Evolutionary conservation across 2,888 invertebrate genomes (phyloP), one percentile per base, ranked within the genome.

Genomic region (Macroteleia sp.): DNA sequence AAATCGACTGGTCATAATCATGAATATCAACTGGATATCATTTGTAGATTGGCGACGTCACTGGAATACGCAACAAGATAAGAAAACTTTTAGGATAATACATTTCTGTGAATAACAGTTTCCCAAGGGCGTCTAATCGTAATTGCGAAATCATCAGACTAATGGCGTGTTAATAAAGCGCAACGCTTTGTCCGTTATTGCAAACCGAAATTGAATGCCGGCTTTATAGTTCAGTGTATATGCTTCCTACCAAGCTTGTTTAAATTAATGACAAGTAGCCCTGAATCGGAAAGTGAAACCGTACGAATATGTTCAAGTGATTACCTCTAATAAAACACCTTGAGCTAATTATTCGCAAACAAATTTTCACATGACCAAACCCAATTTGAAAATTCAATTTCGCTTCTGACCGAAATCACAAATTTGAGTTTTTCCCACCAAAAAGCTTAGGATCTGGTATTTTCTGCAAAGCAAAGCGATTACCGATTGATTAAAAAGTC

Each of bases 141-240:
- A 79, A 82, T 79, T 79, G 79, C 77, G 75, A 83, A 85, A 83
- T 83, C 80, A 83, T 85, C 80, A 78, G 36, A 42, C 79, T 85
- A 85, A 83, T 82, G 81, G 80, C 70, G 61, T 75, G 79, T 78
- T 82, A 81, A 83, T 81, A 76, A 83, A 81, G 71, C 77, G 52
- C 70, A 67, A 44, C 61, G 74, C 77, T 80, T 75, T 79, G 77
- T 80, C 57, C 70, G 39, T 67, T 79, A 75, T 75, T 74, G 56
- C 66, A 52, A 59, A 52, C 69, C 62, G 56, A 77, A 77, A 77
- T 74, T 74, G 69, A 69, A 75, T 67, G 74, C 42, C 59, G 39
- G 74, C 61, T 61, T 67, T 54, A 46, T 54, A 54, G 67, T 52
- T 67, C 44, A 36, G 56, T 34, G 59, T 66, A 25, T 66, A 54